Evolutionary conservation across 2,797 vertebrate species (phyloP).

Genomic region (Mallotus villosus): DNA sequence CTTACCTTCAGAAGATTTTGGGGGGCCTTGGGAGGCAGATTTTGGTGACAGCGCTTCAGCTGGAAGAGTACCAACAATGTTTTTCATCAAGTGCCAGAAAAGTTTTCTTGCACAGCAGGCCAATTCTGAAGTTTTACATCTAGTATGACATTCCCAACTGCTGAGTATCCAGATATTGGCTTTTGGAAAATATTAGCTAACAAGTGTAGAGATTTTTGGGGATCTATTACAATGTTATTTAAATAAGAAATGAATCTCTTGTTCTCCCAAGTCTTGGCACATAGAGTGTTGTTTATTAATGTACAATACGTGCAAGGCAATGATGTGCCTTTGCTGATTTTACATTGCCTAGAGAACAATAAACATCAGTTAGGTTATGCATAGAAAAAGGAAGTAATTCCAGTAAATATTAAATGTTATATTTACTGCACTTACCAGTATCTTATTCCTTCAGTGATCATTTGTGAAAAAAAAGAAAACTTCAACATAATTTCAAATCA

Average conservation of each 20-base stretch:
- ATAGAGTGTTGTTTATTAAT: too few relatives aligned
- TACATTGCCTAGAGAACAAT: too few relatives aligned
- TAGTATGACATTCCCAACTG: too few relatives aligned
- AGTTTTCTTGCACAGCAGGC: not conserved
- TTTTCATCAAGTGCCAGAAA: not conserved
- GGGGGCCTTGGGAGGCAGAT: constrained; percentile 58
- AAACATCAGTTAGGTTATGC: not conserved
- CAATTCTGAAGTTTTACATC: too few relatives aligned
- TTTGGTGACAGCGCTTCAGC: constrained; percentile 78
- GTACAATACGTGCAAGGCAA: too few relatives aligned
- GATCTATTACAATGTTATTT: too few relatives aligned
- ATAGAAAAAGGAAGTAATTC: not conserved
- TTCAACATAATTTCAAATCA: constrained; percentile 58
- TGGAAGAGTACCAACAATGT: constrained; percentile 42
- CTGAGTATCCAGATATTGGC: too few relatives aligned
- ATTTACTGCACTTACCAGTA: constrained; percentile 67
- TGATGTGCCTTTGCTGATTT: too few relatives aligned
- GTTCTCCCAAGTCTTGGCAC: too few relatives aligned
- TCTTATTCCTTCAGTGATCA: constrained; percentile 71
- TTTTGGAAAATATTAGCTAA: too few relatives aligned
- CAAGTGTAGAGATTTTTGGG: too few relatives aligned
- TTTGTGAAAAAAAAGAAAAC: constrained; percentile 78
- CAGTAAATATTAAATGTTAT: constrained; percentile 14
- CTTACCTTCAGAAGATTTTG: constrained; percentile 76
- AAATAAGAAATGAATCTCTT: too few relatives aligned